Base-by-base conservation (phyloP, 2,113 vertebrate genomes). In the Butorides virescens region DNA sequence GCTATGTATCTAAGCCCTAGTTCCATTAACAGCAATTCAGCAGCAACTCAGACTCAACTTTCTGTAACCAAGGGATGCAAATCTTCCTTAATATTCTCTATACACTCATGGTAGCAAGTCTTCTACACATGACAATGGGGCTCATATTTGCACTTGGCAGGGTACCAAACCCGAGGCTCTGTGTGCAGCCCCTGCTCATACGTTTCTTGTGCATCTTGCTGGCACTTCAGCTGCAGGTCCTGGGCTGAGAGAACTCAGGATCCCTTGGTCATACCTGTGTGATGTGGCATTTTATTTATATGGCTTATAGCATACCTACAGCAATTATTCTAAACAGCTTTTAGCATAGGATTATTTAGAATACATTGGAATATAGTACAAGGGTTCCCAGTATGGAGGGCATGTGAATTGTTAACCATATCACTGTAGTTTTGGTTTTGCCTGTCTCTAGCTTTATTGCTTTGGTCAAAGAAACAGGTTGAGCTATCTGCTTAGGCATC, bases 71-170 rank as follows among this genome's bases (percentile, higher is more conserved):
- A 10, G 82, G 12, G 30, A 22, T 7, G 2, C 36, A 72, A 32
- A 52, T 17, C 23, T 55, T 4, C 36, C 42, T 27, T 63, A 32
- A 25, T 11, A 11, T 36, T 29, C 49, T 36, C 65, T 44, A 14
- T 21, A n/a, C 1, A 1, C 22, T 39, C 26, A 2, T 0, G 23
- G 52, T 15, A 82, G 56, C 13, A 59, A 59, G 47, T 7, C 20
- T 76, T 79, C 53, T 18, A 16, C 16, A 13, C 4, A 2, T 18
- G 56, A 29, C 39, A 32, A 18, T 9, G 34, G 25, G 27, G 16
- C n/a, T 88, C 11, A 2, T 3, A 9, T 23, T 30, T 32, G 77
- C 27, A 2, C 25, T 11, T n/a, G 15, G 25, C 46, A 34, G 32
- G 10, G 50, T 19, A 34, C 18, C 39, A 11, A 1, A 11, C 15